Conservation (phyloP, 2,888 invertebrate species). For the Dermolepida albohirtum region DNA sequence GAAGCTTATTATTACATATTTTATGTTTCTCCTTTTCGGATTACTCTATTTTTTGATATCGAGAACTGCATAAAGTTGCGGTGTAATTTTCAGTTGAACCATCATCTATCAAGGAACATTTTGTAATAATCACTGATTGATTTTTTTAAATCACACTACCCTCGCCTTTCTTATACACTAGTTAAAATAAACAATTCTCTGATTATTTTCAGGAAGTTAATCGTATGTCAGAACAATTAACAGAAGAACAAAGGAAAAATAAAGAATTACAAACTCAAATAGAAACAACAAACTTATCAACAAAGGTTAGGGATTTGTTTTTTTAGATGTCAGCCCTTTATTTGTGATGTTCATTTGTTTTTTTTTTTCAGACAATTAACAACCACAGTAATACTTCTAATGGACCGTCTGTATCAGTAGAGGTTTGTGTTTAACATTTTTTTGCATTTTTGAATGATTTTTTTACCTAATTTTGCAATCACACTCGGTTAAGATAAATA, state of each 20-base stretch:
- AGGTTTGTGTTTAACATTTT: conserved; percentile 47
- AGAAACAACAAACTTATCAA: conserved; percentile 41
- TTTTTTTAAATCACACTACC: too few species aligned
- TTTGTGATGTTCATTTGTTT: conserved; percentile 22
- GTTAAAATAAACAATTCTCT: conserved; percentile 20
- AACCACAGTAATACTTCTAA: conserved; percentile 54
- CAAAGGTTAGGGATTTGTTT: conserved; percentile 44
- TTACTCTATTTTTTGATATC: too few species aligned
- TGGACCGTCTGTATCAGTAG: conserved; percentile 52
- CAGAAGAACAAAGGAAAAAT: conserved; percentile 54
- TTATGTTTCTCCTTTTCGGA: too few species aligned
- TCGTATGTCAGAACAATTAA: conserved; percentile 51
- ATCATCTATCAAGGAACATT: too few species aligned
- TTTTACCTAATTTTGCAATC: too few species aligned
- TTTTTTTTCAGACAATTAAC: conserved; percentile 52
- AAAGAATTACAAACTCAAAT: conserved; percentile 46
- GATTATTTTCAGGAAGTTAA: conserved; percentile 54
- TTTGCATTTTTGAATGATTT: conserved; percentile 7
- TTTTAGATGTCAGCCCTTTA: background rate
- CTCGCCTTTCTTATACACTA: too few species aligned
- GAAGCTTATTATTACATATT: too few species aligned
- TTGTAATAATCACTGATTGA: too few species aligned
- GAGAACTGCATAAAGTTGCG: too few species aligned
- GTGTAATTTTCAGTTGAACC: too few species aligned
- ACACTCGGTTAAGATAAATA: too few species aligned